These are phyloP conservation scores for Mystacornis crossleyi DNA, from an alignment of 2,113 vertebrate genomes.

Conservation along the genomic window DNA sequence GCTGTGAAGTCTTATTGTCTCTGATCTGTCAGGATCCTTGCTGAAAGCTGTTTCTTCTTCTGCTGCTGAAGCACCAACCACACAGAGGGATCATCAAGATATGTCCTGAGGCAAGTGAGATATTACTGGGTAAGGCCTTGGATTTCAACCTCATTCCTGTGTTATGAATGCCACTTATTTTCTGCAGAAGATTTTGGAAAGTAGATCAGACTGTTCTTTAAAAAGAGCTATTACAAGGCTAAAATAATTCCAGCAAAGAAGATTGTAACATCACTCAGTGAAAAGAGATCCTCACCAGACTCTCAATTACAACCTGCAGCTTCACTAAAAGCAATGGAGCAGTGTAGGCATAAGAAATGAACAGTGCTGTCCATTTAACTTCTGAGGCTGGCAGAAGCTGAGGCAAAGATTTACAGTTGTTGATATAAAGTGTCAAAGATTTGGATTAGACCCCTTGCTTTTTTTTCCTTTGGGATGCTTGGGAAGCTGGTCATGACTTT, in stretches of 20 bases:
- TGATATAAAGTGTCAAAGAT: background rate
- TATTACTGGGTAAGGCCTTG: background rate
- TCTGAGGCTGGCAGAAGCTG: background rate
- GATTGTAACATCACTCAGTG: conserved; percentile 14
- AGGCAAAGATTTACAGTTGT: conserved; percentile 20
- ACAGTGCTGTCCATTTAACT: background rate
- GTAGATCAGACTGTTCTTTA: background rate
- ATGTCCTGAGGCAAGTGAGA: background rate
- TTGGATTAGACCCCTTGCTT: background rate
- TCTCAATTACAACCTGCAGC: background rate
- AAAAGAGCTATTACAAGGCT: conserved; percentile 18
- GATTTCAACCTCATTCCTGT: background rate
- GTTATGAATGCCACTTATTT: background rate
- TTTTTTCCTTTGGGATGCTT: background rate
- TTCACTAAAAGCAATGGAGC: background rate
- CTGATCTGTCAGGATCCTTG: background rate
- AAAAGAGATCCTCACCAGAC: background rate
- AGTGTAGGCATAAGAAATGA: background rate
- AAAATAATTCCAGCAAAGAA: background rate
- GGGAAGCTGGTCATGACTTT: background rate
- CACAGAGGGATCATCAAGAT: background rate
- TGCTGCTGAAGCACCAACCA: background rate
- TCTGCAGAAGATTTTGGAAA: background rate
- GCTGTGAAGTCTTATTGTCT: background rate
- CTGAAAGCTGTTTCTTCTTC: background rate